Conservation (phyloP, 2,888 invertebrate genomes). For the Diabrotica balteata region DNA sequence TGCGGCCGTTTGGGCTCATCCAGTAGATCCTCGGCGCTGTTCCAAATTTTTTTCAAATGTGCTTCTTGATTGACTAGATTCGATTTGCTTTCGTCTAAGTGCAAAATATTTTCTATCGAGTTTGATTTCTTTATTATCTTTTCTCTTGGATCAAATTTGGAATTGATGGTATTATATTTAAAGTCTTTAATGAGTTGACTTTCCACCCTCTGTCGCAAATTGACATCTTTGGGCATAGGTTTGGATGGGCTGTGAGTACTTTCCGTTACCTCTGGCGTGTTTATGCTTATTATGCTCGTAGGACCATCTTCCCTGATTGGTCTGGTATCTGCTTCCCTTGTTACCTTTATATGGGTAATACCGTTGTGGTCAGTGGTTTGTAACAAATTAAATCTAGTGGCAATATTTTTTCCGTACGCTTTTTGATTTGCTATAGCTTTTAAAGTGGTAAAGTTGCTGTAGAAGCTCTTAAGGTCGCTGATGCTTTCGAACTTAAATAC, state of each 20-base stretch:
- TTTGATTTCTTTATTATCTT: conserved; percentile 44
- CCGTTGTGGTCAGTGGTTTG: conserved; percentile 63
- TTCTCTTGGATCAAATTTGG: conserved; percentile 39
- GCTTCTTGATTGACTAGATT: conserved; percentile 44
- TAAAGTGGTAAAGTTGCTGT: conserved; percentile 57
- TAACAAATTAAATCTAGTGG: conserved; percentile 58
- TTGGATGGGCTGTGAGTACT: conserved; percentile 33
- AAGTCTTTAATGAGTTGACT: conserved; percentile 39
- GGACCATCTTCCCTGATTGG: conserved; percentile 31
- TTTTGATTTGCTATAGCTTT: conserved; percentile 59
- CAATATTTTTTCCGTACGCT: conserved; percentile 49
- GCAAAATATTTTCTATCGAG: conserved; percentile 52
- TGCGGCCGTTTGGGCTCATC: conserved; percentile 54
- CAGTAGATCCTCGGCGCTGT: conserved; percentile 57
- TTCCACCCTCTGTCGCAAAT: conserved; percentile 45
- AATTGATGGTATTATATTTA: conserved; percentile 43
- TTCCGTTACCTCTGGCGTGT: conserved; percentile 51
- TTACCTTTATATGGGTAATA: conserved; percentile 63
- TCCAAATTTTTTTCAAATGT: conserved; percentile 57
- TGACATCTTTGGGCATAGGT: conserved; percentile 41
- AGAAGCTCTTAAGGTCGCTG: conserved; percentile 52
- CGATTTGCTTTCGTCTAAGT: conserved; percentile 40
- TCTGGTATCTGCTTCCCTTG: conserved; percentile 38
- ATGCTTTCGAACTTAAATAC: conserved; percentile 57
- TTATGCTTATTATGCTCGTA: conserved; percentile 58